Percentiles rank a stretch among this genome's conserved stretches.
Conservation (phyloP, 2,113 vertebrate genomes). For the Zingel zingel region DNA sequence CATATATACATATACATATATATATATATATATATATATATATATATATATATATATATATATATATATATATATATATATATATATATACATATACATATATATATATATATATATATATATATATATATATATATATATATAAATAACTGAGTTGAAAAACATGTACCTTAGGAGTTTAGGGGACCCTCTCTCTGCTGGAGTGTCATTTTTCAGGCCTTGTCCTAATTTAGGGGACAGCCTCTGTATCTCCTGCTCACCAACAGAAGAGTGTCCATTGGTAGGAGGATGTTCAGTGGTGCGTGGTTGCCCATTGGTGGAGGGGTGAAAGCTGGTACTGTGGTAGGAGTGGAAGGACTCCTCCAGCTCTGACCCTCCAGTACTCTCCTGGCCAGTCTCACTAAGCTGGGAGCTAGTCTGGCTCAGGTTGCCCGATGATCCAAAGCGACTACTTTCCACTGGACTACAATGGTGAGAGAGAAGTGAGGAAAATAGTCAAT, state of each 20-base stretch:
- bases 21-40: no score
- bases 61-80: no score
- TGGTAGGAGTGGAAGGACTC: slow-evolving; percentile 87
- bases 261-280: slow-evolving; percentile 74
- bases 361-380: slow-evolving; percentile 86
- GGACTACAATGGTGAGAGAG: slow-evolving; percentile 85
- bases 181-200: slow-evolving; percentile 62
- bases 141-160: neutral
- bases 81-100: no score
- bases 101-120: no score
- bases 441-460: slow-evolving; percentile 92
- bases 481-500: slow-evolving; percentile 44
- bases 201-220: slow-evolving; percentile 59
- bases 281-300: slow-evolving; percentile 75
- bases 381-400: slow-evolving; percentile 91
- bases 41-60: no score
- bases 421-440: slow-evolving; percentile 96
- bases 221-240: slow-evolving; percentile 68
- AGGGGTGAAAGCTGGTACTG: slow-evolving; percentile 80
- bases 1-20: no score
- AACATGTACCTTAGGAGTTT: slow-evolving; percentile 72
- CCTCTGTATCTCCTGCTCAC: slow-evolving; percentile 76
- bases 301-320: slow-evolving; percentile 74
- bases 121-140: no score
- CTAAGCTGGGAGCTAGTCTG: slow-evolving; percentile 95